Base-by-base conservation (phyloP, 2,113 vertebrate genomes). In the Rhabdomys dilectus region DNA sequence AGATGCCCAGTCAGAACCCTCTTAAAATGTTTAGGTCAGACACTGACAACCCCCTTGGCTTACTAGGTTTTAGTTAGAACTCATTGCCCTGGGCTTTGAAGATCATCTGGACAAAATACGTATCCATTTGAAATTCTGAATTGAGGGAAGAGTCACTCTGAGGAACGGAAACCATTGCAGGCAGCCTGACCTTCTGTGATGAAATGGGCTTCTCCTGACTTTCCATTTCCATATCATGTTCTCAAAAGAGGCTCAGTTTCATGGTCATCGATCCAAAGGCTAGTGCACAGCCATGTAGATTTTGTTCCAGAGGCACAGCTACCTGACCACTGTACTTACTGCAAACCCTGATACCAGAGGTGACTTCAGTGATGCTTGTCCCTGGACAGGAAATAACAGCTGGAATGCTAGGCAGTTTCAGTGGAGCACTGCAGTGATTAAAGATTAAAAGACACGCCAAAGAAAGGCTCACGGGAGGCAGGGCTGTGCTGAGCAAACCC, bases 261-360 rank as follows among this genome's bases (percentile, higher is more conserved):
- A 15, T 21, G 45, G 75, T n/a, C 75, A 93, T 39, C 48, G 31
- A 81, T 31, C 75, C 42, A 72, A 70, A 91, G 42, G 39, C 64
- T 1, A 62, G 36, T n/a, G 15, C 36, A 73, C 7, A n/a, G 19
- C 8, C 70, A 42, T 7, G 2, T 4, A 42, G 3, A 9, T 21
- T 62, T 22, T 75, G 60, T 42, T n/a, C 39, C 10, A 80, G 4
- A 84, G 5, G 56, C 48, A 91, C 10, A 19, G n/a, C 15, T 29
- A 66, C 51, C 45, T 42, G 42, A 8, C 13, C 51, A 29, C 24
- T n/a, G 8, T 17, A 39, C 39, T 86, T 48, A 7, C 62, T 22
- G 42, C 62, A 92, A 94, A 88, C 56, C 48, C 94, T 94, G n/a
- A 42, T 78, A 87, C 78, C 56, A 88, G 42, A 89, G 34, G 19